Evolutionary conservation across 2,888 invertebrate species (phyloP), one percentile per base, ranked within the genome.

Genomic region (Dromius quadrimaculatus): DNA sequence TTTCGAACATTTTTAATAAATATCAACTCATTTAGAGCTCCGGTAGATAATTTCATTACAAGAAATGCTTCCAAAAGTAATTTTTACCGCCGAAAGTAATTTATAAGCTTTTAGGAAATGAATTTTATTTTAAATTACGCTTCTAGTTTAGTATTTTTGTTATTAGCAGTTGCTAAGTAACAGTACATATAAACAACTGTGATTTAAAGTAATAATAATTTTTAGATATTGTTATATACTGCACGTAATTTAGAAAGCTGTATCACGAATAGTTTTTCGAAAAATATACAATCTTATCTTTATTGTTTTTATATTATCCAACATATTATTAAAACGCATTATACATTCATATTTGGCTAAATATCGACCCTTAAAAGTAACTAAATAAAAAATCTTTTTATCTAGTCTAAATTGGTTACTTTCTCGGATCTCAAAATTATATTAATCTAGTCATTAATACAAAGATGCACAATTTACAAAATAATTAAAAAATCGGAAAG

Each of bases 141-240:
- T n/a, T n/a, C 50, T 54, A 54, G 3, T 41, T 41, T 1, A 41
- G 17, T 41, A 41, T n/a, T n/a, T n/a, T n/a, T n/a, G n/a, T n/a
- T n/a, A n/a, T n/a, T n/a, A n/a, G n/a, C n/a, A n/a, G n/a, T n/a
- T n/a, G n/a, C n/a, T n/a, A 54, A 36, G n/a, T 11, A 57, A 59
- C 59, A 59, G 59, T 59, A 59, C 59, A 59, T 59, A 59, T 59
- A 59, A 19, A 36, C 59, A 59, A 59, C 59, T 59, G 59, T 59
- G 59, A 59, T 59, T 36, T 11, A 32, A 59, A 59, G 59, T 59
- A 47, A 47, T 57, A 36, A 23, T 59, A 59, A 54, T 54, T 15
- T 54, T 54, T 54, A 54, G 50, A 54, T 47, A 47, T 47, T 47
- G 47, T 50, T 28, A 59, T 36, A 36, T 59, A 59, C 8, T 19